Evolutionary conservation across 2,888 invertebrate species (phyloP).

Genomic region (Schrankia costaestrigalis): DNA sequence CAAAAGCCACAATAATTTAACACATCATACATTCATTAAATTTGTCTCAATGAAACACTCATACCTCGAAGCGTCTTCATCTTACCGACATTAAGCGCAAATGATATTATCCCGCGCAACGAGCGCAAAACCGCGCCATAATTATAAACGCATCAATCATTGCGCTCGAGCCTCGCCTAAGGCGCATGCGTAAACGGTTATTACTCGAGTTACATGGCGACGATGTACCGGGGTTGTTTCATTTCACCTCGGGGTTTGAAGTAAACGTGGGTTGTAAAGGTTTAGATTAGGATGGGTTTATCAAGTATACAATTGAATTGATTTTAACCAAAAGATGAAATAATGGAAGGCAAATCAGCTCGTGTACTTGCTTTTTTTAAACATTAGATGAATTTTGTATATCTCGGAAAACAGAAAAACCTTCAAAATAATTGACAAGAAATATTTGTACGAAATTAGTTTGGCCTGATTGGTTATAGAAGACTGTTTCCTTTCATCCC

Average conservation of each 20-base stretch:
- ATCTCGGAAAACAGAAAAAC: too few relatives aligned
- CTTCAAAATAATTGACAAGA: too few relatives aligned
- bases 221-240: conserved; percentile 32
- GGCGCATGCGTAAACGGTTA: conserved; percentile 59
- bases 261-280: conserved; percentile 20
- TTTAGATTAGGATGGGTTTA: conserved; percentile 15
- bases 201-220: conserved; percentile 46
- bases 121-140: conserved; percentile 61
- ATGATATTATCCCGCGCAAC: conserved; percentile 33
- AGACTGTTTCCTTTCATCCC: too few relatives aligned
- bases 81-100: conserved; percentile 12
- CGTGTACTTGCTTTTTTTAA: too few relatives aligned
- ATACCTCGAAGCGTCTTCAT: conserved; percentile 25
- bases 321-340: too few relatives aligned
- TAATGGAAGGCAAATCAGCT: too few relatives aligned
- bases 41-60: conserved; percentile 1
- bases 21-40: conserved; percentile 1
- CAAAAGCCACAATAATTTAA: too few relatives aligned
- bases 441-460: too few relatives aligned
- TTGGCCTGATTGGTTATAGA: too few relatives aligned
- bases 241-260: conserved; percentile 30
- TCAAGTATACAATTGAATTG: background rate
- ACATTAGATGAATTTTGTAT: too few relatives aligned
- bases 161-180: conserved; percentile 52
- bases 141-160: conserved; percentile 79